Evolutionary conservation across 2,888 invertebrate species (phyloP).

Genomic region (Hypercompe scribonia): DNA sequence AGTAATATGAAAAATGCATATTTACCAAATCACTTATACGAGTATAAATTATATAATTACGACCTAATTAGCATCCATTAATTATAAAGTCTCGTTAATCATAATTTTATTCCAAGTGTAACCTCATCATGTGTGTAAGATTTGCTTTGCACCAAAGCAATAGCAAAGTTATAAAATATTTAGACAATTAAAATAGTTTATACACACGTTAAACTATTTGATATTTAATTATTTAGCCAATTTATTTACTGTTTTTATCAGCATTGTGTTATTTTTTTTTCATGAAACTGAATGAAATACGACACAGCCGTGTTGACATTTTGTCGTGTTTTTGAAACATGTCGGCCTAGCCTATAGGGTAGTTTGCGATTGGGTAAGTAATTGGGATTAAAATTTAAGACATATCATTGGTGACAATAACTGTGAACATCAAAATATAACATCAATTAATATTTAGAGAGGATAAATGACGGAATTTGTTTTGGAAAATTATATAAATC

Average conservation of each 20-base stretch:
- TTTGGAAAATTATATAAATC: neutral
- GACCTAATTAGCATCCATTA: slow-evolving; percentile 9
- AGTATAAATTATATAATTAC: slow-evolving; percentile 33
- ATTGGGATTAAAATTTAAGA: neutral
- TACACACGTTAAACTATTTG: neutral
- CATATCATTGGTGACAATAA: slow-evolving; percentile 9
- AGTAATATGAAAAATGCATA: slow-evolving; percentile 31
- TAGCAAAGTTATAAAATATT: neutral
- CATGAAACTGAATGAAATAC: neutral
- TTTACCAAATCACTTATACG: slow-evolving; percentile 40
- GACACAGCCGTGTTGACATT: neutral
- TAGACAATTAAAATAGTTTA: neutral
- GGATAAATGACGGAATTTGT: neutral
- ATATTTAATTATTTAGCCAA: neutral
- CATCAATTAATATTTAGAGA: neutral
- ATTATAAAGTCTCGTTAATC: neutral
- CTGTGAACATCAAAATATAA: neutral
- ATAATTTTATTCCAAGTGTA: neutral
- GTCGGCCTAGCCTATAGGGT: neutral
- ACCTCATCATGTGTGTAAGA: neutral
- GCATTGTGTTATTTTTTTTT: neutral
- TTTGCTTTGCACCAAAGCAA: neutral
- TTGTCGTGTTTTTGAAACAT: neutral
- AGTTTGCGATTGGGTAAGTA: neutral
- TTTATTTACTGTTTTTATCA: neutral